Evolutionary conservation across 2,888 invertebrate species (phyloP), one percentile per base, ranked within the genome.

Genomic region (Drosophila conformis): DNA sequence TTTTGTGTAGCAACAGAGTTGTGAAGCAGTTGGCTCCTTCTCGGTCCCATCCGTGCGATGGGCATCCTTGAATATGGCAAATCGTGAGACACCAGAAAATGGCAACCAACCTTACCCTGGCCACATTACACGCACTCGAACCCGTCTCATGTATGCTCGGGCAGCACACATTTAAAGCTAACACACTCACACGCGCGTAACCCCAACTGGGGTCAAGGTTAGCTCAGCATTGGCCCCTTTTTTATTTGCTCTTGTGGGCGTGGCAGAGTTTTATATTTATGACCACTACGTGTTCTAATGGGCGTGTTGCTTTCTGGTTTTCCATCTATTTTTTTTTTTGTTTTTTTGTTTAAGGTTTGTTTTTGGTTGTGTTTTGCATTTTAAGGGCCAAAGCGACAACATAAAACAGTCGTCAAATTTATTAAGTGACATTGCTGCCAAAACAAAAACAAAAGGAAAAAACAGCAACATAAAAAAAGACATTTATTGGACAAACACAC

Each of bases 371-470:
- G 52, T 52, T 78, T 67, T 61, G 59, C 65, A 80, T 73, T 80
- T 81, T 70, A 69, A 80, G 70, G 67, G 65, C 64, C 79, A 84
- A 81, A 89, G 88, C 89, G 84, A 85, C 84, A 85, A 87, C 84
- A 85, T 85, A 85, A 85, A 89, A 85, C 89, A 85, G 90, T 85
- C 84, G 84, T 85, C 89, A 85, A 85, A 85, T 85, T 85, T 85
- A 85, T 85, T 87, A 85, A 85, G 84, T 85, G 84, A 89, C 88
- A 85, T 85, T 89, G 46, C 87, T 70, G 68, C 51, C 42, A 62
- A 68, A 54, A 36, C 66, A 58, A 52, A 25, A 46, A 21, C 18
- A n/a, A 73, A 56, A 33, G 33, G 33, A 33, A 46, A 69, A 25
- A 64, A 54, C 51, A 66, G 36, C 63, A 62, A 52, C 69, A 72